phyloP scores from a whole-genome alignment of 2,888 invertebrate species.

The Trichogramma evanescens region DNA sequence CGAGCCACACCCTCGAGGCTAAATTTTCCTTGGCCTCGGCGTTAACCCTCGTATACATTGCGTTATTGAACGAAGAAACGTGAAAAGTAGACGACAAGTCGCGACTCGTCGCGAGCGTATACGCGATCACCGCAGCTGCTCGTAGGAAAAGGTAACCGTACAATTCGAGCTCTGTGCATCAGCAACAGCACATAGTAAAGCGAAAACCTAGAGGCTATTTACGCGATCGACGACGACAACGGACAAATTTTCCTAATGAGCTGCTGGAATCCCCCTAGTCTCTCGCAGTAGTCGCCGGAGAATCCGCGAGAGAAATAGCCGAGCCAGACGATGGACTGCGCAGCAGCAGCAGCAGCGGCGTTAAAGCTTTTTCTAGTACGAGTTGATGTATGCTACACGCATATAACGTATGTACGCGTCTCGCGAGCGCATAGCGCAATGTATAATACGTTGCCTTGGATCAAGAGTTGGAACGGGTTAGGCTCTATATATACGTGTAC shows the following conservation, averaged over 20 bases:
- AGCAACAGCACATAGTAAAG: no score
- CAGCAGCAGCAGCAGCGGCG: conserved; percentile 24
- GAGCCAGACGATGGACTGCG: conserved; percentile 8
- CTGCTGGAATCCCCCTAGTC: neutral
- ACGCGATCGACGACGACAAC: neutral
- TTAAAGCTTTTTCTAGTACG: conserved; percentile 30
- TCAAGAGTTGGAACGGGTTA: conserved; percentile 24
- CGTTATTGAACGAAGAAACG: neutral
- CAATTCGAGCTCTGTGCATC: no score
- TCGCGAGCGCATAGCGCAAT: neutral
- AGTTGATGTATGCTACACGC: conserved; percentile 13
- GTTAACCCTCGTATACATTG: neutral
- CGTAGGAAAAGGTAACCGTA: no score
- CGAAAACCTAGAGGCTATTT: no score
- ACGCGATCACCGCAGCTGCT: neutral
- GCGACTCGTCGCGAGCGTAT: neutral
- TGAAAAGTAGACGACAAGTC: neutral
- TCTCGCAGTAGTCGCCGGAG: neutral
- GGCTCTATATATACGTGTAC: neutral
- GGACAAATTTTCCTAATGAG: conserved; percentile 18
- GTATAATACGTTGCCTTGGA: neutral
- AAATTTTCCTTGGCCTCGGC: neutral
- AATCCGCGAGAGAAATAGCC: conserved; percentile 1
- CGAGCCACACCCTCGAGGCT: conserved; percentile 5
- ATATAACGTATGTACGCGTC: conserved; percentile 20